Percentiles rank a stretch among this genome's conserved stretches.
These are phyloP conservation scores for chimpanzee (Pan troglodytes) DNA, from an alignment of 2,113 vertebrate genomes.

Conservation along the genomic window DNA sequence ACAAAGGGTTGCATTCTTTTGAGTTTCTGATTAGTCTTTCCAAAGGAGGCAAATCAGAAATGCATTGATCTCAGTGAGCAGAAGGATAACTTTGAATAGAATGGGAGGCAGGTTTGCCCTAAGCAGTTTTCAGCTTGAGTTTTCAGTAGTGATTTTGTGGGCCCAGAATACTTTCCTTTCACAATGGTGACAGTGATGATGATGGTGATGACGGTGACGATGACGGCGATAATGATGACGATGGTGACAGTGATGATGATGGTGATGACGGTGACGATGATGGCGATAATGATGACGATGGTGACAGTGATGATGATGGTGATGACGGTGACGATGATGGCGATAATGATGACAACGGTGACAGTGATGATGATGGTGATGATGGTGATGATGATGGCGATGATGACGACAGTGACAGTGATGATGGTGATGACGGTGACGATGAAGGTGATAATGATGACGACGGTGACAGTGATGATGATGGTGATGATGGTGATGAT, in stretches of 20 bases:
- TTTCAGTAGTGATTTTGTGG: no score
- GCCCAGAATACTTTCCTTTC: no score
- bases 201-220: no score
- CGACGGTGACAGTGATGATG: accelerated
- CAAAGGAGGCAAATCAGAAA: no score
- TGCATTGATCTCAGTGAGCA: no score
- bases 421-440: accelerated
- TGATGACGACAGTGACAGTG: accelerated
- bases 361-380: accelerated
- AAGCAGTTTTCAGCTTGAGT: no score
- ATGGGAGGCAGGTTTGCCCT: no score
- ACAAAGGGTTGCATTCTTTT: no score
- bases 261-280: accelerated
- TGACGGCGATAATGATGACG: accelerated
- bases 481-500: accelerated
- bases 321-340: accelerated
- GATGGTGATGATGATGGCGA: no score
- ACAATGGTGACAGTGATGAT: background rate
- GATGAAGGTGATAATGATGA: accelerated
- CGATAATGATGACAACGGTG: accelerated
- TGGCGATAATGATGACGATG: accelerated
- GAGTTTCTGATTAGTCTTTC: no score
- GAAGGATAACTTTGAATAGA: no score
- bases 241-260: accelerated
- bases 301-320: accelerated